Evolutionary conservation across 2,888 invertebrate species (phyloP).

Genomic region (Tetanocera ferruginea): DNA sequence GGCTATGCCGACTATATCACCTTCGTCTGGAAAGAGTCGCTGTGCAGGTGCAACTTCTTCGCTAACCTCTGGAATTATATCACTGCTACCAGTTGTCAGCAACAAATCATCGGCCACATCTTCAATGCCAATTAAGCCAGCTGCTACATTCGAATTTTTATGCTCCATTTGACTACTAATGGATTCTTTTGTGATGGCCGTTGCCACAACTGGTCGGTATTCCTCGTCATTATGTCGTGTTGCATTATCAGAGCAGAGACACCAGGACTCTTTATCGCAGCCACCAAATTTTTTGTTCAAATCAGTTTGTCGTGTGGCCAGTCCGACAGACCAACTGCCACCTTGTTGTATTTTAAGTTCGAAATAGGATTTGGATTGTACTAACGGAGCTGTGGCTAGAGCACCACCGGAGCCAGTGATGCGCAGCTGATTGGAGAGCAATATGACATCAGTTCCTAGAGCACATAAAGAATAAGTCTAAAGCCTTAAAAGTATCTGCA

Average conservation of each 20-base stretch:
- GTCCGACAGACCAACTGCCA: slow-evolving; percentile 95
- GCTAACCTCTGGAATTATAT: slow-evolving; percentile 28
- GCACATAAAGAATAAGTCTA: neutral
- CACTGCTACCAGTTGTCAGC: slow-evolving; percentile 63
- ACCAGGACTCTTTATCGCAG: slow-evolving; percentile 92
- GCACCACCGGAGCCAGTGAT: slow-evolving; percentile 90
- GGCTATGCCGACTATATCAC: slow-evolving; percentile 86
- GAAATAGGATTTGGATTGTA: slow-evolving; percentile 98
- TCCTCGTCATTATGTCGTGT: slow-evolving; percentile 88
- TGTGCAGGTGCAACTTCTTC: slow-evolving; percentile 48
- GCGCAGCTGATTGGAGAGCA: slow-evolving; percentile 65
- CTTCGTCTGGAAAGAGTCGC: slow-evolving; percentile 81
- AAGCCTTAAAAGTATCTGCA: neutral
- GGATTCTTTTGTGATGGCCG: slow-evolving; percentile 43
- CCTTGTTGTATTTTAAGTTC: slow-evolving; percentile 98
- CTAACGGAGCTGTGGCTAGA: slow-evolving; percentile 92
- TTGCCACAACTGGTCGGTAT: slow-evolving; percentile 67
- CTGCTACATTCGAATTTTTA: slow-evolving; percentile 57
- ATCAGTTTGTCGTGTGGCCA: slow-evolving; percentile 90
- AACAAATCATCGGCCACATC: slow-evolving; percentile 68
- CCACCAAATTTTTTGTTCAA: slow-evolving; percentile 90
- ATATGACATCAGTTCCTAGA: slow-evolving; percentile 64
- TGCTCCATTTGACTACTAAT: slow-evolving; percentile 51
- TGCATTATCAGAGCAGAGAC: slow-evolving; percentile 89
- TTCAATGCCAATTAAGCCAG: slow-evolving; percentile 66